Percentiles rank a stretch among this genome's conserved stretches.
Conservation (phyloP, 2,888 invertebrate species). For the Agonopterix alstromeriana region DNA sequence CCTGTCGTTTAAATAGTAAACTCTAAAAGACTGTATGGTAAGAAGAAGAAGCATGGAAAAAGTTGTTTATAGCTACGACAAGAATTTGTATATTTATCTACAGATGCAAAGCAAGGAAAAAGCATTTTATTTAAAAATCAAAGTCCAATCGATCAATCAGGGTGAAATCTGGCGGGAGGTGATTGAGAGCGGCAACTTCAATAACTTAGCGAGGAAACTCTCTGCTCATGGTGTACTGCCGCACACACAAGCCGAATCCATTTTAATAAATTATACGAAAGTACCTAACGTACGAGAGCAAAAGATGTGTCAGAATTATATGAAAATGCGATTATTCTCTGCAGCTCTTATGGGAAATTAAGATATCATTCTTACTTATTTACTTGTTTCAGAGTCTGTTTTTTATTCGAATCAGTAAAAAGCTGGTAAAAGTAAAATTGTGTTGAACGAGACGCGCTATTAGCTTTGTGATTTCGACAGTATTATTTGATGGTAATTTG, state of each 20-base stretch:
- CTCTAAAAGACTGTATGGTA: no score
- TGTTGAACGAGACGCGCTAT: no score
- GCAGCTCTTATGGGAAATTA: constrained; percentile 1
- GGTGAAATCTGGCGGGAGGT: constrained; percentile 37
- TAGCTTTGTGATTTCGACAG: constrained; percentile 12
- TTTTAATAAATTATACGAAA: constrained; percentile 1
- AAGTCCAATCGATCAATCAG: constrained; percentile 54
- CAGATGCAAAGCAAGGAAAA: not conserved
- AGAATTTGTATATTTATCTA: not conserved
- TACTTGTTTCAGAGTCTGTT: no score
- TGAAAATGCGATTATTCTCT: not conserved
- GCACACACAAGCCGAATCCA: constrained; percentile 4
- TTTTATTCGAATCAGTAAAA: no score
- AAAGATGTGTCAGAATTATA: constrained; percentile 1
- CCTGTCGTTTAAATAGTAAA: no score
- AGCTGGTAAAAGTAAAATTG: no score
- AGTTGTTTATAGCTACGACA: no score
- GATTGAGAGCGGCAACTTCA: constrained; percentile 34
- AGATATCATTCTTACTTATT: not conserved
- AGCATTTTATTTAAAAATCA: constrained; percentile 32
- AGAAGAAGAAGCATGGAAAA: no score
- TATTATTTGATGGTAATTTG: constrained; percentile 24
- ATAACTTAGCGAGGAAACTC: constrained; percentile 30
- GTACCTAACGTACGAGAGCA: not conserved
- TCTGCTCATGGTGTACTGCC: constrained; percentile 16